Percentiles rank a stretch among this genome's conserved stretches.
Evolutionary conservation across 2,113 vertebrate species (phyloP).

Genomic region (Apodemus sylvaticus): DNA sequence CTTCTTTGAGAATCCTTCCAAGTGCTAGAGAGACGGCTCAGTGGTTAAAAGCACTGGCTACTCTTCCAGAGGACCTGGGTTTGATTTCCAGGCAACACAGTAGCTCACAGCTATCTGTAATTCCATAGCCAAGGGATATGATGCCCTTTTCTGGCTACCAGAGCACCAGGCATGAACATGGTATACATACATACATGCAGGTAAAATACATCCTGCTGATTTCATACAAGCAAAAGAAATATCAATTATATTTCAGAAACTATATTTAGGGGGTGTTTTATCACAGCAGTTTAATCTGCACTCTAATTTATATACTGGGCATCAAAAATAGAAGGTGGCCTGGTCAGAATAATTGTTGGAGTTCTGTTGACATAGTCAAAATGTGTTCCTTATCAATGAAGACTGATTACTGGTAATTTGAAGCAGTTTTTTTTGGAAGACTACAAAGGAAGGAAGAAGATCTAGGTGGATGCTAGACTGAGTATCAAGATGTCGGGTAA

Average conservation of each 20-base stretch:
- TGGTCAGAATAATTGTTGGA: background rate
- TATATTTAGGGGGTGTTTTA: background rate
- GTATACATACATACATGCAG: background rate
- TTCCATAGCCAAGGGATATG: background rate
- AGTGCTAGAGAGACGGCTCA: background rate
- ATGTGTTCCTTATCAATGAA: background rate
- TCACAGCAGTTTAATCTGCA: background rate
- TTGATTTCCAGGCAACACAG: background rate
- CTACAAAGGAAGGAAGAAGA: background rate
- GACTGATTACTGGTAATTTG: background rate
- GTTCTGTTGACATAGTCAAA: background rate
- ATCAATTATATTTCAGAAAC: background rate
- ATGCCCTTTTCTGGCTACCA: background rate
- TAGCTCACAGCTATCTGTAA: background rate
- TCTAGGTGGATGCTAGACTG: background rate
- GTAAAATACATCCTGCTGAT: background rate
- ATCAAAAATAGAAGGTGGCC: background rate
- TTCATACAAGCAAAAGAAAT: background rate
- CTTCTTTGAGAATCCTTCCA: slow-evolving; percentile 5
- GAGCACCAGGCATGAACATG: background rate
- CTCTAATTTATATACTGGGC: background rate
- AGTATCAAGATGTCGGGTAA: background rate
- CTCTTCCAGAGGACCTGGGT: background rate
- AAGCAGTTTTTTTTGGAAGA: background rate
- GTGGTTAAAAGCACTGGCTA: background rate